Evolutionary conservation across 2,113 vertebrate genomes (phyloP), one percentile per base, ranked within the genome.

Genomic region (Raja brachyura): DNA sequence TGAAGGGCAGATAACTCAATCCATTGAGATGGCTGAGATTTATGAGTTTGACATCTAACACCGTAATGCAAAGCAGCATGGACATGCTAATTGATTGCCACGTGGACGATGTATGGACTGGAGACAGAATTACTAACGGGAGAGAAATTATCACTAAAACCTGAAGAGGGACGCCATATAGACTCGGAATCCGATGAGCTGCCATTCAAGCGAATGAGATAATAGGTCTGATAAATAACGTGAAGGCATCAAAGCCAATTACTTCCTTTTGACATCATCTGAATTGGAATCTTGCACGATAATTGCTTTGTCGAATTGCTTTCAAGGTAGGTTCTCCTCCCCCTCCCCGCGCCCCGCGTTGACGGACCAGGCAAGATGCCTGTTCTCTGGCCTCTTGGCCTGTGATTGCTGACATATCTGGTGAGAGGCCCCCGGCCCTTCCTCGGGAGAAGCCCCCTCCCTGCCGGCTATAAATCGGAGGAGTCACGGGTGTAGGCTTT

Each of bases 1-100:
- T 88, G 85, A 88, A 88, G n/a, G 59, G 85, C 28, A 88, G 85
- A 88, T 66, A 88, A 88, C 61, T 66, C 85, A 88, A 63, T 88
- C 28, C 25, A 63, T 66, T 18, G 61, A 88, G 85, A 66, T 33
- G n/a, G 83, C 61, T 88, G 61, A 88, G 66, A 88, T 88, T 88
- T 88, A 88, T 61, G 85, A 88, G 61, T 66, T 88, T 31, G 61
- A 31, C 59, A 88, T 66, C 59, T 88, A 88, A 66, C 28, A 16
- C n/a, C 5, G 85, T 66, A 88, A 66, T 88, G 85, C 85, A 33
- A 85, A 66, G 85, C 85, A 56, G 59, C 86, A 90, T 33, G 81
- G 22, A 39, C 2, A 68, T 66, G 54, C 85, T 88, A 88, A 88
- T 66, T 66, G 59, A 88, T 88, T 88, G 85, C 61, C 85, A 88